A percentile compares a stretch with the other conserved stretches of the same genome.
Evolutionary conservation across 2,113 vertebrate species (phyloP).

Genomic region (Phodopus roborovskii): DNA sequence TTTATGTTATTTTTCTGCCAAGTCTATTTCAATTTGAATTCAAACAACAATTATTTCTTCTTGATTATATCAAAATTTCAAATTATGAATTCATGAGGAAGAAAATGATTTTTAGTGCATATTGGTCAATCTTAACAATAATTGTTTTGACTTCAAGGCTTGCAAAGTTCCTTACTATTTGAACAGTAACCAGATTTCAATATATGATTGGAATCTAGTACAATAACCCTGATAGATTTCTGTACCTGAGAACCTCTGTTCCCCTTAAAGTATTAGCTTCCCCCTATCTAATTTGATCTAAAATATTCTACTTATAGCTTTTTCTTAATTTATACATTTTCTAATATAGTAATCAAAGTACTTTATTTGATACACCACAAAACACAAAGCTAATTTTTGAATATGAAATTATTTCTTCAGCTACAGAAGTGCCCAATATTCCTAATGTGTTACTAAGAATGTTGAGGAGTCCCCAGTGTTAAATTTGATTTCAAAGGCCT

Average conservation of each 20-base stretch:
- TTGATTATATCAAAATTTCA: neutral
- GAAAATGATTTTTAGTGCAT: neutral
- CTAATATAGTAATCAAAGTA: neutral
- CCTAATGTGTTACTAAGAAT: neutral
- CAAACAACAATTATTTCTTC: neutral
- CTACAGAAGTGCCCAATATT: neutral
- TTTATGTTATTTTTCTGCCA: neutral
- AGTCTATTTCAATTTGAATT: neutral
- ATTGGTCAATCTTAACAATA: neutral
- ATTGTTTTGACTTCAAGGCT: neutral
- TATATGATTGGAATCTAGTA: neutral
- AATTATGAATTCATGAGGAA: neutral
- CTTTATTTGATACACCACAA: neutral
- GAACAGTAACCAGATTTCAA: neutral
- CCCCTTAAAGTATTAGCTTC: neutral
- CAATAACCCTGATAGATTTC: neutral
- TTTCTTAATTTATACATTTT: neutral
- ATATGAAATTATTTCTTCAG: neutral
- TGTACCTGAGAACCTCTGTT: neutral
- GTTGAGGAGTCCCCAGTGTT: neutral
- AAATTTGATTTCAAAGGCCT: conserved; percentile 7
- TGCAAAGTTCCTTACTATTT: neutral
- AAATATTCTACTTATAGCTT: neutral
- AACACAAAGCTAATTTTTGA: neutral
- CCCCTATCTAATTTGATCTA: neutral